Base-by-base conservation (phyloP, 2,113 vertebrate species). In the Vimba vimba region DNA sequence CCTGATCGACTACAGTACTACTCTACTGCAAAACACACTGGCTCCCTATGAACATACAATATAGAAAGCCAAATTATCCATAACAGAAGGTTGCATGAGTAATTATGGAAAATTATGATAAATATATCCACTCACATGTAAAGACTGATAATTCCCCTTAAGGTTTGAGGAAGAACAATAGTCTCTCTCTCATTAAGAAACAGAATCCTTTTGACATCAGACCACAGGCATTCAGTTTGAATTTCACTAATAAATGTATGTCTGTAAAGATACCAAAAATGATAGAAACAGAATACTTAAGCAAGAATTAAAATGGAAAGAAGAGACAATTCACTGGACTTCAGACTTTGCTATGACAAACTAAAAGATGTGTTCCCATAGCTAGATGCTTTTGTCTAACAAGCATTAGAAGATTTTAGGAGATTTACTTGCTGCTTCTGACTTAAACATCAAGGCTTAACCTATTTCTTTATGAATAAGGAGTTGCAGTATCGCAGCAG, bases 371-470 rank as follows among this genome's bases (percentile, higher is more conserved):
- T 85, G 88, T 90, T 91, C 68, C 88, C 83, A 80, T 87, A 92
- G 91, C 88, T 91, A 86, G 85, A 88, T 81, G 74, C 87, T 85
- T 92, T 92, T 93, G 91, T 92, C 91, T 92, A 90, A 92, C 89
- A 94, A 89, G 89, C 90, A 91, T 91, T 91, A 90, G 90, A 91
- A 90, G 91, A 93, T 93, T 94, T 92, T 76, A 89, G 85, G 89
- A 94, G 92, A 92, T 94, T 92, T 92, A 91, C 87, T 90, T 89
- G 87, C 90, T 83, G 86, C 86, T 82, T 92, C 90, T 89, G 91
- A 92, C 93, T 94, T 91, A 92, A 93, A 94, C 92, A 94, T 93
- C 92, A 93, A 92, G 92, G 91, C 91, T 91, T 93, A 94, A 93
- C 91, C 91, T 93, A 93, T 93, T 94, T 94, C 90, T 92, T 91